Base-by-base conservation (phyloP, 2,113 vertebrate genomes). In the Sitta europaea region DNA sequence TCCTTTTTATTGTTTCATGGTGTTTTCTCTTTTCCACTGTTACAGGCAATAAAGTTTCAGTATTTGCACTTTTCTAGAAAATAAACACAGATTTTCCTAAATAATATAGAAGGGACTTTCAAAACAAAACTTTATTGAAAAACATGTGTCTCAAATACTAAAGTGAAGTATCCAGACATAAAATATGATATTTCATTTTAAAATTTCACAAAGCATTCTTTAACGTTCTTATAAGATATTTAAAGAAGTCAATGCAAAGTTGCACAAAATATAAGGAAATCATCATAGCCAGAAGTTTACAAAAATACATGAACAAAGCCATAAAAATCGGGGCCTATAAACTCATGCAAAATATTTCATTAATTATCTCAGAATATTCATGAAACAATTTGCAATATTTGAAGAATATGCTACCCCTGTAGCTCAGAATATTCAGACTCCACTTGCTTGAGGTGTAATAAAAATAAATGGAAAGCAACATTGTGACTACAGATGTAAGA, bases 81-180 rank as follows among this genome's bases (percentile, higher is more conserved):
- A 81, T 63, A 81, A 94, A 85, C 57, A 90, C 17, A 58, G 40
- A 25, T 82, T 88, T 93, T 93, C 74, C 70, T 85, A 79, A 90
- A 73, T 10, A 71, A 63, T 36, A 77, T 18, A 29, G 42, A 77
- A 16, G 17, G 71, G 72, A 81, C 18, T 36, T 92, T 78, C 57
- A 87, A 71, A 86, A 50, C 23, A 80, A 42, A 87, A 72, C 14
- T 75, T 66, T 31, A 3, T 8, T 18, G n/a, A 57, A 74, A 89
- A 85, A 65, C 8, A 5, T 10, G 20, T 91, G 43, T 86, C 43
- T 88, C 28, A 88, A 61, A 79, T 2, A 1, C 65, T 51, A 51
- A 78, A 94, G 51, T 65, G 3, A 87, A 72, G 15, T 61, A 61
- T 38, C 9, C 29, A 72, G 21, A 43, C 15, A 72, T n/a, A 78